Base-by-base conservation (phyloP, 2,113 vertebrate species). In the Hipposideros armiger region DNA sequence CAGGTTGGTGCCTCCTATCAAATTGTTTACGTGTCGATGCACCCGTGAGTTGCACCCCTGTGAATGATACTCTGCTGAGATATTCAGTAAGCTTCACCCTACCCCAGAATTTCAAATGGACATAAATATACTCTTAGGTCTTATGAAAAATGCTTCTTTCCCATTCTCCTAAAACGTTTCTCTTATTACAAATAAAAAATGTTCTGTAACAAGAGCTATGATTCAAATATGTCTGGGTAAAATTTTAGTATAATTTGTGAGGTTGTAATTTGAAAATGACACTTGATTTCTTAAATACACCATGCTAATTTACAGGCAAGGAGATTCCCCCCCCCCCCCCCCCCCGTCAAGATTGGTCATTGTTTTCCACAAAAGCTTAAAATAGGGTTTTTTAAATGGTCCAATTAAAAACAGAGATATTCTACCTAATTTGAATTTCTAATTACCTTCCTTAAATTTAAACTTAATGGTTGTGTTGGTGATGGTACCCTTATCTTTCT, bases 401-500 rank as follows among this genome's bases (percentile, higher is more conserved):
- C 40, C 72, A 42, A 17, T 89, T 85, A 54, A 77, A 90, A 93
- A 42, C 30, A 90, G 62, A 82, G 52, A 88, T 42, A 40, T 26
- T 80, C 11, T 90, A 87, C 69, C 56, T 94, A 66, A 94, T 95
- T 83, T 86, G 67, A 91, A 83, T 93, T 80, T 87, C 78, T 95
- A 58, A 62, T 80, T 56, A 74, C 73, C 40, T 84, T n/a, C 11
- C 64, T 90, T 74, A n/a, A 16, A 66, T 72, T 82, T 60, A 69
- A 87, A 64, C 40, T 87, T 90, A 47, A 58, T 52, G n/a, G 72
- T 80, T 89, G n/a, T 60, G 10, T 91, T 84, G 40, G 32, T 62
- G 8, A 4, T 83, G 19, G 62, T 66, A 36, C 9, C 9, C 22
- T 74, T 91, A 8, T 81, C 32, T 76, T 69, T 91, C 36, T 36